Evolutionary conservation across 2,113 vertebrate species (phyloP), one percentile per base, ranked within the genome.

Genomic region (Solenodon paradoxus): DNA sequence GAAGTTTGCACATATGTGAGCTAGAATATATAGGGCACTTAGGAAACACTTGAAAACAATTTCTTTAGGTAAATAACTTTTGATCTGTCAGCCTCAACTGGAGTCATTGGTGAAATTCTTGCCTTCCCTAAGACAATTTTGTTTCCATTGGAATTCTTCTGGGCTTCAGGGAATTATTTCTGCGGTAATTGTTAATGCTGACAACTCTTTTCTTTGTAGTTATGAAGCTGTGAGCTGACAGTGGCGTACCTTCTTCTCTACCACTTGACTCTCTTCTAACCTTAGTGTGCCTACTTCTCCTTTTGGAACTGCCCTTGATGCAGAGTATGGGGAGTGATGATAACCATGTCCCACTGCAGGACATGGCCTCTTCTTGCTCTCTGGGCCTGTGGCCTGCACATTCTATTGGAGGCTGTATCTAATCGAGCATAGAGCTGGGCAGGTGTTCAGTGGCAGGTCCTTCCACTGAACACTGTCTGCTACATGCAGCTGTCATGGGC

Each of bases 21-120:
- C 15, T 55, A 30, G 32, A 75, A 47, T 20, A 90, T 5, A 13
- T 2, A 57, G 26, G 13, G 24, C n/a, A 7, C 8, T 59, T 53
- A 40, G 59, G 40, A 75, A 74, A 57, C 12, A 51, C 26, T 92
- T 55, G 38, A 38, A 93, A 79, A 11, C 22, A 30, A 38, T 77
- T 80, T 84, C 45, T 51, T 92, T 92, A 59, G n/a, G 24, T 89
- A 64, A 82, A 63, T n/a, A 74, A 83, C 9, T 28, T 95, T 51
- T 71, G 7, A 38, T 89, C 26, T 83, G 92, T 83, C 32, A 45
- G 11, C 5, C 9, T 55, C 66, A 32, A 7, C 64, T 32, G 85
- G 30, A 53, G 8, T 47, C 83, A 64, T 8, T 79, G 71, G 20
- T 59, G 12, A 80, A 51, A 63, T 11, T 40, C 42, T 69, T 88